These are phyloP conservation scores for Clarias batrachus DNA, from an alignment of 2,113 vertebrate genomes.

Conservation along the genomic window DNA sequence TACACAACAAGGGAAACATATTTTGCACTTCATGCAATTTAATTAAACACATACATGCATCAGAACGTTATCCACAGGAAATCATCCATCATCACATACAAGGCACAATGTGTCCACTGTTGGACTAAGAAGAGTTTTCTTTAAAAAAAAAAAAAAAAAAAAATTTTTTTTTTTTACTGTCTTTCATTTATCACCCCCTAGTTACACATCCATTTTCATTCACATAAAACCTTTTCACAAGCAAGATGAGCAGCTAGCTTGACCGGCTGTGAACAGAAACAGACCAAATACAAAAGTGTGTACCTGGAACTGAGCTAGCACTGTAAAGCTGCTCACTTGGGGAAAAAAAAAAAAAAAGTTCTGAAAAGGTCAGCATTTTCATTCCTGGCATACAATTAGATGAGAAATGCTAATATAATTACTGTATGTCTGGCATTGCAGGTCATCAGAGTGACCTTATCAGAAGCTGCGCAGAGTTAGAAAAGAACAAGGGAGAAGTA, in stretches of 20 bases:
- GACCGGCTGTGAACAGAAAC: slow-evolving; percentile 38
- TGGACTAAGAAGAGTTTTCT: slow-evolving; percentile 17
- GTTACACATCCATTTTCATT: background rate
- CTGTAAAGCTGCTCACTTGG: slow-evolving; percentile 45
- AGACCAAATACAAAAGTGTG: slow-evolving; percentile 40
- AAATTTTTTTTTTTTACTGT: slow-evolving; percentile 17
- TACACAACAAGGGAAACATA: background rate
- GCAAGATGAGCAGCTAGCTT: background rate
- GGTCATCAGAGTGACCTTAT: slow-evolving; percentile 63
- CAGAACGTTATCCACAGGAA: background rate
- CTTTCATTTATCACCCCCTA: background rate
- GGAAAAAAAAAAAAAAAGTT: slow-evolving; percentile 38
- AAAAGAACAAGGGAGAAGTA: slow-evolving; percentile 50
- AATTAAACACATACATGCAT: background rate
- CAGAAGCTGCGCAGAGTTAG: slow-evolving; percentile 53
- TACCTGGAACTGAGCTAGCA: slow-evolving; percentile 53
- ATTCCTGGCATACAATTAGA: slow-evolving; percentile 53
- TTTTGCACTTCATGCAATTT: background rate
- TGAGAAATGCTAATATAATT: slow-evolving; percentile 58
- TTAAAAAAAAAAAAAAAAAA: background rate
- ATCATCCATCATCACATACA: slow-evolving; percentile 5
- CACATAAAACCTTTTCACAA: background rate
- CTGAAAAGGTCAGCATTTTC: slow-evolving; percentile 65
- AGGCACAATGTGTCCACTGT: slow-evolving; percentile 10
- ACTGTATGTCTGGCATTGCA: slow-evolving; percentile 50